These are phyloP conservation scores for Artemisiospiza belli DNA, from an alignment of 2,113 vertebrate genomes.

Conservation along the genomic window DNA sequence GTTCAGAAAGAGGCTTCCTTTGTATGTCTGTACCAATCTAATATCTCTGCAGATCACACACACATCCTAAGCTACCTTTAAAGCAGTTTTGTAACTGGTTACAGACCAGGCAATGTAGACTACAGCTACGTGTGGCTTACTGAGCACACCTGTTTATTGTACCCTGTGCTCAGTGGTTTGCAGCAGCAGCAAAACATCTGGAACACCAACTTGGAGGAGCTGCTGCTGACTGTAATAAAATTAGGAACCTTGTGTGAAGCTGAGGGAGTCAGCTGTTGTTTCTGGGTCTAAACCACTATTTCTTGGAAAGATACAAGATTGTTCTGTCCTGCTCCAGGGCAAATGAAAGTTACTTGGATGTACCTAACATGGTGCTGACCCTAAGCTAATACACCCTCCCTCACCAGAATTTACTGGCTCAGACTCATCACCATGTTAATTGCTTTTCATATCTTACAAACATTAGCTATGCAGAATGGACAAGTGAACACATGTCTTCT, in stretches of 20 bases:
- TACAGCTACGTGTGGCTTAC: neutral
- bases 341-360: neutral
- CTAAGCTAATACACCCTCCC: neutral
- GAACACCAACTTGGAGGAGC: neutral
- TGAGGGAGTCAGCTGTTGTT: neutral
- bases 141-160: neutral
- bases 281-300: neutral
- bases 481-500: slow-evolving; percentile 25
- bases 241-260: neutral
- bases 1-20: neutral
- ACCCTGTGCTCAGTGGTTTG: neutral
- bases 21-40: neutral
- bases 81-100: neutral
- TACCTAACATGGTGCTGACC: neutral
- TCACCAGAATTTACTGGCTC: neutral
- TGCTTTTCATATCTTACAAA: slow-evolving; percentile 21
- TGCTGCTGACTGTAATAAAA: neutral
- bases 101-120: neutral
- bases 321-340: neutral
- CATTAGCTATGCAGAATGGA: neutral
- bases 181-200: neutral
- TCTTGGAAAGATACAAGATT: neutral
- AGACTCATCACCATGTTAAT: slow-evolving; percentile 26
- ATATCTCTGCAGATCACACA: neutral
- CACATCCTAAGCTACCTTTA: neutral